Base-by-base conservation (phyloP, 2,888 invertebrate genomes). In the Leptinotarsa peninsularis region DNA sequence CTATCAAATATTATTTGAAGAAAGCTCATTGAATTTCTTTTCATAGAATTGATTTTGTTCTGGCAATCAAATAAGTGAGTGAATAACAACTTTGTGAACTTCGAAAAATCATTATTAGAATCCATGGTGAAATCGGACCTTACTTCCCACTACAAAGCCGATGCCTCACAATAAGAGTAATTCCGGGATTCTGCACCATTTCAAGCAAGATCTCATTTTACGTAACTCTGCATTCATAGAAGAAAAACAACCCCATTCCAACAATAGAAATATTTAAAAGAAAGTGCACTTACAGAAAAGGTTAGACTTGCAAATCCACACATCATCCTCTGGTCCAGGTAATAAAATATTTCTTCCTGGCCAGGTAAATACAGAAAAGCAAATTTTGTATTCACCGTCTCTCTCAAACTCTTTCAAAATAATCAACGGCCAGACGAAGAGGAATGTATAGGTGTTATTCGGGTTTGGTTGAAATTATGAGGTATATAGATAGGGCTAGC, bases 281-380 rank as follows among this genome's bases (percentile, higher is more conserved):
- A 77, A 77, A 79, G 77, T 67, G 72, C 76, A 75, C 79, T 78
- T 70, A 76, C 66, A 81, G 80, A 76, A 81, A 82, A 81, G 81
- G 81, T 80, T 82, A 82, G 78, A 82, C 81, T 82, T 82, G 82
- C 81, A 82, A 82, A 82, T 82, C 78, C 75, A 71, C 76, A 76
- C 76, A 78, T 78, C 75, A 71, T 76, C 68, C 73, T 76, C 50
- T 60, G 74, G 68, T 74, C 76, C 74, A 74, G 76, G 74, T 74
- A 74, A 71, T 73, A 73, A 71, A 76, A 72, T 67, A 73, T 73
- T 60, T 66, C 68, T 18, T 72, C 73, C 69, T 72, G 76, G 73
- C 76, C 76, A 76, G 76, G 76, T 76, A 76, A 74, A 76, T 76
- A 74, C 70, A 49, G 58, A 70, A 58, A 56, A 69, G 70, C 18